These are phyloP conservation scores for Eupithecia subumbrata DNA, from an alignment of 2,888 invertebrate species.

Conservation along the genomic window DNA sequence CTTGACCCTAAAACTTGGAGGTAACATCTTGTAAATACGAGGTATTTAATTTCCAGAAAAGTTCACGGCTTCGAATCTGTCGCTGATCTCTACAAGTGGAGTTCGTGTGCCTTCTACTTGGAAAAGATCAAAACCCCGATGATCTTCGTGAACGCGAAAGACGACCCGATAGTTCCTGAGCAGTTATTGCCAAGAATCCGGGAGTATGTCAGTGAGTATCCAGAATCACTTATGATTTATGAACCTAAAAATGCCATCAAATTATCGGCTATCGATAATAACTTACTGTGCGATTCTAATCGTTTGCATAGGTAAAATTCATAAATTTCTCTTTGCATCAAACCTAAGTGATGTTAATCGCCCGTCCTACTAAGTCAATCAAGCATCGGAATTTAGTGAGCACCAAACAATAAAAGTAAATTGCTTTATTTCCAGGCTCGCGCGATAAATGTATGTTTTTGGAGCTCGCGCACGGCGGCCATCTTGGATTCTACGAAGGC, in stretches of 20 bases:
- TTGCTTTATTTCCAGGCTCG: slow-evolving; percentile 80
- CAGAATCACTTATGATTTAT: neutral
- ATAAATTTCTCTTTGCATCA: neutral
- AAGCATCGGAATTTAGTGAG: neutral
- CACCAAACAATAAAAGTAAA: neutral
- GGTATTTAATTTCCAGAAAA: slow-evolving; percentile 76
- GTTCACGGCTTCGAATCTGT: slow-evolving; percentile 91
- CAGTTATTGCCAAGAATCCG: slow-evolving; percentile 88
- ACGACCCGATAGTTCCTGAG: slow-evolving; percentile 96
- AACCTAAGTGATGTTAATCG: neutral
- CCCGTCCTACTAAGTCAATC: slow-evolving; percentile 4
- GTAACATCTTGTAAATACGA: neutral
- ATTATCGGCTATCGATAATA: neutral
- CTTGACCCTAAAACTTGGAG: neutral
- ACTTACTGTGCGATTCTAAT: neutral
- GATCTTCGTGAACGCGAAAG: slow-evolving; percentile 95
- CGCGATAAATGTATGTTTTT: slow-evolving; percentile 89
- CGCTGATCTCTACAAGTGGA: slow-evolving; percentile 92
- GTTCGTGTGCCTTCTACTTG: slow-evolving; percentile 92
- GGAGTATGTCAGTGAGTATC: slow-evolving; percentile 89
- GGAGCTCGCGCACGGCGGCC: slow-evolving; percentile 95
- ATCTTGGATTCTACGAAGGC: slow-evolving; percentile 97
- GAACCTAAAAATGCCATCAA: neutral
- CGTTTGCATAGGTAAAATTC: slow-evolving; percentile 1
- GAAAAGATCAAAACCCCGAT: slow-evolving; percentile 92